These are phyloP conservation scores for Turritopsis dohrnii DNA, from an alignment of 30 jellyfish, hydroid and myxozoan species.

Conservation along the genomic window DNA sequence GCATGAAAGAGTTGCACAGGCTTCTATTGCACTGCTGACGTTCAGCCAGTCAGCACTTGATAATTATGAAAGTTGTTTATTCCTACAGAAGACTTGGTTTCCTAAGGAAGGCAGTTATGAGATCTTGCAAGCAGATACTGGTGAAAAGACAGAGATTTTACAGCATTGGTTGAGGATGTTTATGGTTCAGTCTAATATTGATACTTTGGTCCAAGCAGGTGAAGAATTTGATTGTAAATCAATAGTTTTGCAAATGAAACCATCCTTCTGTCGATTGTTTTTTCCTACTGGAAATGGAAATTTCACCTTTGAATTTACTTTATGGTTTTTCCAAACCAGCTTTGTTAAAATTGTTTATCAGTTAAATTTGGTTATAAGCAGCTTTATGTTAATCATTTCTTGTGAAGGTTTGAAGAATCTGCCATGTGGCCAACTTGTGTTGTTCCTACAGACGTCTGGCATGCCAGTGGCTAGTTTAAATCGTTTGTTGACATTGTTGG, in stretches of 20 bases:
- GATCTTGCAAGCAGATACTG: constrained; percentile 65
- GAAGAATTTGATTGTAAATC: too few relatives aligned
- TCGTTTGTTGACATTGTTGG: constrained; percentile 44
- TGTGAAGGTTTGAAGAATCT: constrained; percentile 54
- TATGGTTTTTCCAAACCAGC: too few relatives aligned
- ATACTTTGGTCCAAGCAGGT: constrained; percentile 73
- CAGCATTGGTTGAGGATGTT: constrained; percentile 80
- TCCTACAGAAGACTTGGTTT: constrained; percentile 60
- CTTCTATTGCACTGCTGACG: constrained; percentile 64
- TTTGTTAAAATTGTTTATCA: too few relatives aligned
- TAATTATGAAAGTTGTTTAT: constrained; percentile 25
- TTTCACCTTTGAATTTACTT: not conserved
- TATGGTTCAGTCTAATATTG: constrained; percentile 67
- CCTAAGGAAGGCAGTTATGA: constrained; percentile 65
- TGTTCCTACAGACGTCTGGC: constrained; percentile 78
- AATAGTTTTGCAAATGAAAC: too few relatives aligned
- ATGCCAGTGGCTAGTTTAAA: constrained; percentile 67
- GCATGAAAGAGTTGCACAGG: constrained; percentile 67
- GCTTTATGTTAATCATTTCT: too few relatives aligned
- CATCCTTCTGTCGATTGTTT: too few relatives aligned
- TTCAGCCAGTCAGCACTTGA: constrained; percentile 24
- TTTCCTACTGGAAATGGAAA: too few relatives aligned
- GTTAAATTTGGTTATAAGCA: too few relatives aligned
- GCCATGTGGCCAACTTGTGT: constrained; percentile 59
- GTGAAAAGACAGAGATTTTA: constrained; percentile 61